These are phyloP conservation scores for Eumerus sabulonum DNA, from an alignment of 2,888 invertebrate species.

Conservation along the genomic window DNA sequence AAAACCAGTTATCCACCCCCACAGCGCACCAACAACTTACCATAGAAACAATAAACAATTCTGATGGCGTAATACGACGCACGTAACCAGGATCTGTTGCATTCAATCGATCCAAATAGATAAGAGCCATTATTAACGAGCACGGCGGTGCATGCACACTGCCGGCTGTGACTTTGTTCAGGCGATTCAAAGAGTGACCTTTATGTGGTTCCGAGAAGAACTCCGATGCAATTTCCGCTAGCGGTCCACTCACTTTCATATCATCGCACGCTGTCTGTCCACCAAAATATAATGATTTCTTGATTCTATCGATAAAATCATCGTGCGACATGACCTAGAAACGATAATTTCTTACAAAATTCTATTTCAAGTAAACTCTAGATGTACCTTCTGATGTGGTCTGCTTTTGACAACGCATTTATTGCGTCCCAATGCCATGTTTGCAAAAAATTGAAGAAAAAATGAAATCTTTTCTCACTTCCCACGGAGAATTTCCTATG, in stretches of 20 bases:
- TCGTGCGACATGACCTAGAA: slow-evolving; percentile 81
- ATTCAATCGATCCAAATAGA: slow-evolving; percentile 95
- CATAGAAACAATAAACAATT: slow-evolving; percentile 96
- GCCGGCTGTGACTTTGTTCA: slow-evolving; percentile 88
- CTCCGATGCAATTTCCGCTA: slow-evolving; percentile 90
- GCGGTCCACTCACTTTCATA: slow-evolving; percentile 83
- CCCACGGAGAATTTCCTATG: no score
- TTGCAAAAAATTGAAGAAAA: slow-evolving; percentile 21
- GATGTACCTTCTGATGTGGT: slow-evolving; percentile 66
- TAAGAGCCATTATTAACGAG: slow-evolving; percentile 93
- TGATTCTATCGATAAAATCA: slow-evolving; percentile 89
- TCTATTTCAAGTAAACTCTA: no score
- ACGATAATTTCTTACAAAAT: slow-evolving; percentile 8
- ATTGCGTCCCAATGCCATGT: slow-evolving; percentile 73
- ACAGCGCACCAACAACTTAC: slow-evolving; percentile 80
- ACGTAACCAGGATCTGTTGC: slow-evolving; percentile 90
- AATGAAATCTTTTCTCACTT: not conserved
- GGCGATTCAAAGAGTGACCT: slow-evolving; percentile 87
- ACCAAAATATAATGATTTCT: slow-evolving; percentile 94
- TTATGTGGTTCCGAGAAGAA: slow-evolving; percentile 89
- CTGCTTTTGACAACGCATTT: slow-evolving; percentile 74
- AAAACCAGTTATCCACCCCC: not conserved
- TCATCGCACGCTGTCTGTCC: slow-evolving; percentile 88
- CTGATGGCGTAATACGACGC: slow-evolving; percentile 90
- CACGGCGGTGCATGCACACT: slow-evolving; percentile 92